Evolutionary conservation across 2,113 vertebrate genomes (phyloP), one percentile per base, ranked within the genome.

Genomic region (Ciconia boyciana): DNA sequence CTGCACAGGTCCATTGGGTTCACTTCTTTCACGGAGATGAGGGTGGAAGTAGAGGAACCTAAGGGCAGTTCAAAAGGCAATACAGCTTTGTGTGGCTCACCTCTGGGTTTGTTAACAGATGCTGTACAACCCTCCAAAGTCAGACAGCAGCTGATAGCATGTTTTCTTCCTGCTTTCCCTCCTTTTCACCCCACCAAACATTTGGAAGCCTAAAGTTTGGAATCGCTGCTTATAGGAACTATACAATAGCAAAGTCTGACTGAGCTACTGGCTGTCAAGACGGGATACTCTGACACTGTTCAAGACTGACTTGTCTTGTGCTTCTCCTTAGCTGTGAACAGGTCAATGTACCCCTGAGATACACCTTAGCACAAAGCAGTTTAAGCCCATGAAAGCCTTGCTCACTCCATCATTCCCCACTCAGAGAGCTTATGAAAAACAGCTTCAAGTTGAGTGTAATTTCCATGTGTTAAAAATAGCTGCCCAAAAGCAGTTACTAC

Each of bases 131-230:
- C 29, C 31, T n/a, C 26, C 18, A 4, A 46, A 57, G 48, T 43
- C 13, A 75, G 29, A 64, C 2, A 22, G 16, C 5, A 2, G 0
- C 13, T 51, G 79, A 66, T 2, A 26, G 8, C 10, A 5, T 3
- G 15, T 52, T 54, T 61, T 66, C 34, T 51, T 70, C 49, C 49
- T 34, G 14, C 19, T 55, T 70, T 83, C 11, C 32, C 7, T 86
- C 61, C 16, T 79, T 75, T 75, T 70, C 51, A 71, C 20, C 11
- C 43, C 31, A 66, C 10, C 70, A 71, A 91, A 55, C 6, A 21
- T 34, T 6, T 41, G 13, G 13, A 84, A 57, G 21, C 29, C 60
- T 51, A 0, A 76, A 83, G 39, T 49, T 15, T 48, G 18, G 17
- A 87, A 74, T 1, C 46, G n/a, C 21, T 94, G 21, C 58, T 87